Base-by-base conservation (phyloP, 2,797 vertebrate genomes). In the Pelodytes ibericus region DNA sequence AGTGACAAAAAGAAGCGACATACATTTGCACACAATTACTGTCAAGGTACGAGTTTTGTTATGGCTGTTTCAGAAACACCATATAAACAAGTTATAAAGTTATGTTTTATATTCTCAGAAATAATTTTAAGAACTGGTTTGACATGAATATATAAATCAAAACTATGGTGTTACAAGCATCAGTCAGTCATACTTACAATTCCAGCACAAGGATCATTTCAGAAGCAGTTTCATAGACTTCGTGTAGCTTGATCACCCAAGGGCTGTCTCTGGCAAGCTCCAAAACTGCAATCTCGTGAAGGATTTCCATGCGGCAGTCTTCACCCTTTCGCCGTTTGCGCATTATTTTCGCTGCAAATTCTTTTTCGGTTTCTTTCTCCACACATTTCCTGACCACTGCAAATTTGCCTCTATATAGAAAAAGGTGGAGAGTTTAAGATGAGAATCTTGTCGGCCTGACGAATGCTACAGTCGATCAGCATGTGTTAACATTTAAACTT, bases 341-440 rank as follows among this genome's bases (percentile, higher is more conserved):
- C 95, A 97, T 94, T 86, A 96, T 96, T 84, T 98, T 97, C n/a
- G 96, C 96, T 10, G 96, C 95, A 78, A 92, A 98, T 74, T 94
- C 95, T 79, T 81, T 92, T 20, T 94, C 94, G 0, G 94, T 91
- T 73, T 91, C 88, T 83, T 92, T 96, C 85, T 96, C 91, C 74
- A 96, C 90, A 63, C 95, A 98, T 60, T 96, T 96, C 77, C 93
- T 92, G 80, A 97, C 96, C 81, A 97, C 96, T 18, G 96, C 95
- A 88, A 97, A 97, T 80, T 97, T 97, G 0, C 96, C 95, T 83
- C 95, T 97, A 86, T 64, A 86, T 86, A 77, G 0, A 75, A 82
- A 83, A 16, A 20, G 4, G 26, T n/a, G 18, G 6, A 47, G 2
- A 51, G 22, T 4, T 22, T 53, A 22, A 44, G 22, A 53, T 53